Evolutionary conservation across 2,888 invertebrate genomes (phyloP), one percentile per base, ranked within the genome.

Genomic region (Pammene aurita): DNA sequence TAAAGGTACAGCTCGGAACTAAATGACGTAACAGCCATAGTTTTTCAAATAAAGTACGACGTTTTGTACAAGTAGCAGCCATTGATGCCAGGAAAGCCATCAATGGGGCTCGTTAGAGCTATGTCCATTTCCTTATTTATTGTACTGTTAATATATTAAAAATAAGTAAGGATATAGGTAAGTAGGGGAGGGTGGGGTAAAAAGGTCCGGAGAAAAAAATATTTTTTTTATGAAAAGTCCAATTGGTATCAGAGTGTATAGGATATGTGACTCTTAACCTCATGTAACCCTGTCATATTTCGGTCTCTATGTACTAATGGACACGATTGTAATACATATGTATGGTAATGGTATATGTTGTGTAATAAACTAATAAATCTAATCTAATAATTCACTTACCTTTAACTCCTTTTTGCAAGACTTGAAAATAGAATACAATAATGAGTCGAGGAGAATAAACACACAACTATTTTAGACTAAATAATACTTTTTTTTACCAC

Each of bases 371-470:
- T n/a, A n/a, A n/a, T n/a, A n/a, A 7, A 38, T 9, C 2, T 6
- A 10, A 2, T 5, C 0, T 5, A n/a, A n/a, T 1, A 14, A 38
- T 34, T 41, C 35, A 79, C 84, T 81, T 78, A 86, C 88, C 86
- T 83, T 84, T 84, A 0, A 78, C 72, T 78, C 85, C 87, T 87
- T 81, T 76, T 68, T 73, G 81, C 35, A 58, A 82, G 86, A 86
- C 87, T 87, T 88, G 87, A 81, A 86, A 86, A 81, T 72, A 73
- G 73, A 62, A 62, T 26, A 52, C 1, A 41, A 26, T 41, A 6
- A 52, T 41, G n/a, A 62, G 18, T 7, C 48, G 16, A 73, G 73
- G 16, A 11, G 0, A 56, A 34, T 14, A 46, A 46, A 52, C 13
- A 10, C 9, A 9, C n/a, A n/a, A n/a, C n/a, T n/a, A n/a, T n/a